Evolutionary conservation across 1,140 invertebrate species (phyloP).

Genomic region (Papilio dardanus): DNA sequence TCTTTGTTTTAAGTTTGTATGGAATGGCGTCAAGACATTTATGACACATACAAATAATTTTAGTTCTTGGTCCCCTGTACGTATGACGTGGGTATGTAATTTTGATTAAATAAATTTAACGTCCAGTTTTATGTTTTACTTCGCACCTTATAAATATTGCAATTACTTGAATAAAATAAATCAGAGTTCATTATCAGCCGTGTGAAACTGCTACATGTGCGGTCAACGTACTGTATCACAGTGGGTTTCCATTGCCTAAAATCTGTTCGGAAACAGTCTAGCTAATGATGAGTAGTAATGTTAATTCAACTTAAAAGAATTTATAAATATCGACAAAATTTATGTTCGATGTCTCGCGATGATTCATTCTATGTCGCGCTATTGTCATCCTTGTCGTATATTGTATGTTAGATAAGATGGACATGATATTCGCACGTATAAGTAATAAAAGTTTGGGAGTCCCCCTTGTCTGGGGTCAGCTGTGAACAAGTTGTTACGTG

Average conservation of each 20-base stretch:
- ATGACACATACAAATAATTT: constrained; percentile 15
- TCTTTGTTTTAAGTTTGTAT: not conserved
- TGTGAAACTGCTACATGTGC: not conserved
- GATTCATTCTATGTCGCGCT: not conserved
- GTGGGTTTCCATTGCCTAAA: not conserved
- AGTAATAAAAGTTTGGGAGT: not conserved
- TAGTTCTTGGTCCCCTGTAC: not conserved
- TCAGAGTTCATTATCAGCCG: not conserved
- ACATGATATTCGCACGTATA: not conserved
- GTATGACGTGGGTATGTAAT: not conserved
- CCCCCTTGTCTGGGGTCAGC: not conserved
- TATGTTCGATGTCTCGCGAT: too few species aligned
- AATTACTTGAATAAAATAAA: not conserved
- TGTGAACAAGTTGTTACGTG: too few species aligned
- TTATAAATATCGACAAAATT: too few species aligned
- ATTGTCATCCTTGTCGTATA: not conserved
- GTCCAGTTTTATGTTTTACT: not conserved
- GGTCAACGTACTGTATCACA: not conserved
- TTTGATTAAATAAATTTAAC: not conserved
- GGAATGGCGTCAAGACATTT: not conserved
- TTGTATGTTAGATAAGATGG: not conserved
- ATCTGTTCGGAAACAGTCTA: too few species aligned
- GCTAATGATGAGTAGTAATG: too few species aligned
- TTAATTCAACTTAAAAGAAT: too few species aligned
- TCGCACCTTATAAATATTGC: not conserved